These are phyloP conservation scores for Cyphomyrmex costatus DNA, from an alignment of 1,140 invertebrate species.

Conservation along the genomic window DNA sequence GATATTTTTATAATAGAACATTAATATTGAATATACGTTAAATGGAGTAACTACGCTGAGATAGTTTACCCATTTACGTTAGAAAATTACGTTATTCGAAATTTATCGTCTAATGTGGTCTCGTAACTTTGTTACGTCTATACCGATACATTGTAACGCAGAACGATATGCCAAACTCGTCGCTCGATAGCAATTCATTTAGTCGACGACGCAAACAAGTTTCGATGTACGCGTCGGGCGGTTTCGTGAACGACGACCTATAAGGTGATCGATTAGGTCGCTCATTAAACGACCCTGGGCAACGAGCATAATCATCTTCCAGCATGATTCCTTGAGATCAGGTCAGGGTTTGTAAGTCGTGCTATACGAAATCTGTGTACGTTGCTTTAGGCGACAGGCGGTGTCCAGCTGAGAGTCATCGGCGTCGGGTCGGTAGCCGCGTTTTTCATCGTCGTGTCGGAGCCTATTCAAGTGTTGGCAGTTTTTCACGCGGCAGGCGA, in stretches of 20 bases:
- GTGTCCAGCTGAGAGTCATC: slow-evolving; percentile 78
- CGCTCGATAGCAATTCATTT: slow-evolving; percentile 31
- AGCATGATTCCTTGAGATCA: neutral
- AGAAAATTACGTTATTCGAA: neutral
- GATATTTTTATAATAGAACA: slow-evolving; percentile 4
- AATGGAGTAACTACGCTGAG: neutral
- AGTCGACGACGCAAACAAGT: slow-evolving; percentile 23
- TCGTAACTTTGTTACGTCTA: slow-evolving; percentile 25
- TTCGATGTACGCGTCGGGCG: neutral
- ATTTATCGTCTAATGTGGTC: neutral
- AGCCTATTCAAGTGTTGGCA: slow-evolving; percentile 82
- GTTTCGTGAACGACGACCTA: slow-evolving; percentile 40
- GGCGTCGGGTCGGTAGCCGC: slow-evolving; percentile 76
- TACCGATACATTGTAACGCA: neutral
- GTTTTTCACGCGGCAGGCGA: slow-evolving; percentile 81
- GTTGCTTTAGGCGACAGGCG: slow-evolving; percentile 67
- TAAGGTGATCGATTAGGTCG: slow-evolving; percentile 36
- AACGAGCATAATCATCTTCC: slow-evolving; percentile 17
- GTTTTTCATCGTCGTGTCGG: slow-evolving; percentile 80
- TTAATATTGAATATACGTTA: neutral
- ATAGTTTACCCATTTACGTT: too few relatives aligned
- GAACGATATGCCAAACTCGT: slow-evolving; percentile 10
- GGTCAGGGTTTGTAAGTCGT: neutral
- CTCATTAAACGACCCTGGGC: slow-evolving; percentile 19
- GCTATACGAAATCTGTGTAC: slow-evolving; percentile 47